Conservation (phyloP, 2,797 vertebrate species). For the Notolabrus celidotus region DNA sequence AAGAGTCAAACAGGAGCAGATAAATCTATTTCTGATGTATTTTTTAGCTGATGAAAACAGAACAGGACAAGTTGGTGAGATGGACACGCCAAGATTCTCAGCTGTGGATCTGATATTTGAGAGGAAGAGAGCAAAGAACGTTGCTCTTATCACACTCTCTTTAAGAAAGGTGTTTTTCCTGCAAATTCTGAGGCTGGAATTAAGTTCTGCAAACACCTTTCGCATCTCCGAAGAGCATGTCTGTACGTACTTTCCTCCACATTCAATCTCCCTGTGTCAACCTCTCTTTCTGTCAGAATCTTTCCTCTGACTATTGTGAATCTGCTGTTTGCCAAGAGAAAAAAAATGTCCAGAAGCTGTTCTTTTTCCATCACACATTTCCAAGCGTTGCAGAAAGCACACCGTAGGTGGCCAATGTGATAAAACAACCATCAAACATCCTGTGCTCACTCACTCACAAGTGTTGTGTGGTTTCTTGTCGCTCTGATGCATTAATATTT, state of each 20-base stretch:
- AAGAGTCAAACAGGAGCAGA: too few species aligned
- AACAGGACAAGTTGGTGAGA: too few species aligned
- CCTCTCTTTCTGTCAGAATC: slow-evolving; percentile 20
- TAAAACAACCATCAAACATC: slow-evolving; percentile 46
- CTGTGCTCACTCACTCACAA: slow-evolving; percentile 46
- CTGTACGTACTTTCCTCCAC: slow-evolving; percentile 8
- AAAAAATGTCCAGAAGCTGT: slow-evolving; percentile 49
- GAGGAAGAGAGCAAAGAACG: background rate
- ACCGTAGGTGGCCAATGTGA: slow-evolving; percentile 51
- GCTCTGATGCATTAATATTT: slow-evolving; percentile 29
- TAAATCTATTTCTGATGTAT: too few species aligned
- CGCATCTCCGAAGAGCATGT: slow-evolving; percentile 1
- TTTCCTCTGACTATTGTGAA: slow-evolving; percentile 20
- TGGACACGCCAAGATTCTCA: background rate
- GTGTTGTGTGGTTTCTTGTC: slow-evolving; percentile 30
- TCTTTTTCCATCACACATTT: slow-evolving; percentile 61
- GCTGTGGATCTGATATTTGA: background rate
- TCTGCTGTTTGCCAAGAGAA: slow-evolving; percentile 21
- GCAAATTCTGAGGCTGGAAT: slow-evolving; percentile 1
- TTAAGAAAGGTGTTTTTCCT: background rate
- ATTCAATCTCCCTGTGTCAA: slow-evolving; percentile 14
- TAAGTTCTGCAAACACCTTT: background rate
- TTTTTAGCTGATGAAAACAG: too few species aligned
- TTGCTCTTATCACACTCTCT: background rate
- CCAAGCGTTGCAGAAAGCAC: slow-evolving; percentile 56